Conservation (phyloP, 2,113 vertebrate genomes). For the Macquaria australasica region DNA sequence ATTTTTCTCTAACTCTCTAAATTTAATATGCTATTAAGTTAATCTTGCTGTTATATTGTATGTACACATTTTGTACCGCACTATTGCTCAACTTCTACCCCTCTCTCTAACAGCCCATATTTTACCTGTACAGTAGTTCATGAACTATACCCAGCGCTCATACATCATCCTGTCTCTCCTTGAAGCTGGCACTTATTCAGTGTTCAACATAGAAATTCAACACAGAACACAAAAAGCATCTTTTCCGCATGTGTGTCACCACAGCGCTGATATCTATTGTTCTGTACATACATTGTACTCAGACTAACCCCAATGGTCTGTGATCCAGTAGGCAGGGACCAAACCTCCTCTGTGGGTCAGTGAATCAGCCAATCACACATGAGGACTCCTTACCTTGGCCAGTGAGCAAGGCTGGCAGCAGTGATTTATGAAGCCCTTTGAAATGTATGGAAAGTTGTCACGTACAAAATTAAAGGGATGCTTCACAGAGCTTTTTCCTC, state of each 20-base stretch:
- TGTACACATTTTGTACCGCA: conserved; percentile 27
- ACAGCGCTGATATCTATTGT: neutral
- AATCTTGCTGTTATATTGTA: neutral
- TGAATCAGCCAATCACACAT: conserved; percentile 63
- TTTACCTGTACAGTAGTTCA: conserved; percentile 53
- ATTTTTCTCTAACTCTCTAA: neutral
- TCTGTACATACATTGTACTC: conserved; percentile 26
- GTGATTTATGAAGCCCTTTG: conserved; percentile 77
- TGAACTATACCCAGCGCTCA: conserved; percentile 37
- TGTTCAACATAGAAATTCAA: conserved; percentile 35
- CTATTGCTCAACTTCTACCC: conserved; percentile 31
- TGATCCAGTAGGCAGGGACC: conserved; percentile 41
- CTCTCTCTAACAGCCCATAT: conserved; percentile 46
- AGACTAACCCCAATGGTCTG: conserved; percentile 26
- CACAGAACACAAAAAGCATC: neutral
- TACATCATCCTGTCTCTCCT: conserved; percentile 54
- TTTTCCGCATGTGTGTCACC: neutral
- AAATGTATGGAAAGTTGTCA: conserved; percentile 76
- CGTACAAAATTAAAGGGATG: conserved; percentile 78
- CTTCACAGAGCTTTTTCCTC: conserved; percentile 72
- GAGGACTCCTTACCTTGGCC: conserved; percentile 56
- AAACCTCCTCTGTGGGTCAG: conserved; percentile 37
- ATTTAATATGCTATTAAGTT: neutral
- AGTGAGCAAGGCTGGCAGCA: conserved; percentile 58
- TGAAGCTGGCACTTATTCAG: conserved; percentile 38